Evolutionary conservation across 2,113 vertebrate species (phyloP).

Genomic region (Elephantulus edwardii): DNA sequence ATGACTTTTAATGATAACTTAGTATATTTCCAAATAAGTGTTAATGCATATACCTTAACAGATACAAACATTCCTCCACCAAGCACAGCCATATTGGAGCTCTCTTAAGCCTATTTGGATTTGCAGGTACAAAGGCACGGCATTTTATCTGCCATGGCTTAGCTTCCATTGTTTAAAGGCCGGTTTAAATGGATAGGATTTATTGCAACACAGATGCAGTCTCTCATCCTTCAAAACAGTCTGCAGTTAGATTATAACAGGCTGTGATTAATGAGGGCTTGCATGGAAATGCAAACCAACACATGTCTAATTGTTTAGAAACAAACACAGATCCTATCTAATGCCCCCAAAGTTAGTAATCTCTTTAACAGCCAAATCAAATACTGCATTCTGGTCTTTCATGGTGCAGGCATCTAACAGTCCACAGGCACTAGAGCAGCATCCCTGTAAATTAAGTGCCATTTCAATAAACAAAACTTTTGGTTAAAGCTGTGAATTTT

Average conservation of each 20-base stretch:
- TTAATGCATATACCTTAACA: constrained; percentile 76
- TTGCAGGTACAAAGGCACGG: constrained; percentile 32
- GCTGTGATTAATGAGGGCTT: constrained; percentile 30
- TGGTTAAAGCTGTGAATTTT: neutral
- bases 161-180: constrained; percentile 54
- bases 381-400: neutral
- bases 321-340: neutral
- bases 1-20: constrained; percentile 78
- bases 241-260: constrained; percentile 49
- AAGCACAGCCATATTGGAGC: constrained; percentile 28
- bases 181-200: constrained; percentile 60
- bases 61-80: constrained; percentile 67
- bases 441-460: neutral
- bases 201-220: constrained; percentile 20
- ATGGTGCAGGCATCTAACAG: neutral
- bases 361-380: constrained; percentile 22
- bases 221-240: constrained; percentile 34
- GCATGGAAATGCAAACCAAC: constrained; percentile 28
- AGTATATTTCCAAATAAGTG: constrained; percentile 72
- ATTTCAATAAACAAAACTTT: neutral
- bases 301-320: constrained; percentile 34
- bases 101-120: constrained; percentile 39
- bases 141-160: constrained; percentile 23
- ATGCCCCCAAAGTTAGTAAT: constrained; percentile 3
- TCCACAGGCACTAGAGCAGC: neutral